Evolutionary conservation across 1,140 invertebrate genomes (phyloP).

Genomic region (Drosophila mauritiana): DNA sequence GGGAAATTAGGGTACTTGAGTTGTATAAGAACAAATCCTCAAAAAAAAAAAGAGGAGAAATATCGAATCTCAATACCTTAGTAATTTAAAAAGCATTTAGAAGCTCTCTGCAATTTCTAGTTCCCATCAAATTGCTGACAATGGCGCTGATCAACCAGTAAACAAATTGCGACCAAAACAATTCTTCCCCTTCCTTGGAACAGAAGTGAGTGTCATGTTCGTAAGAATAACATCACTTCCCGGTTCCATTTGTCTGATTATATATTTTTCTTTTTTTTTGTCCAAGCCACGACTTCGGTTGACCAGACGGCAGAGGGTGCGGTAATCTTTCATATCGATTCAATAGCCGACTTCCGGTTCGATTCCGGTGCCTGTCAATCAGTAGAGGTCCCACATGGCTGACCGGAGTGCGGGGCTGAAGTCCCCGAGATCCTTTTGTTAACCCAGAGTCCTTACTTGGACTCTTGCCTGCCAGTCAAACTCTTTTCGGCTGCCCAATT

Average conservation of each 20-base stretch:
- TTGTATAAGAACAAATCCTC: background rate
- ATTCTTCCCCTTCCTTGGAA: background rate
- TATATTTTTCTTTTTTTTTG: conserved; percentile 2
- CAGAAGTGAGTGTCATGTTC: conserved; percentile 8
- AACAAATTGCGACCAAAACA: conserved; percentile 7
- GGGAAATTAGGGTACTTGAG: background rate
- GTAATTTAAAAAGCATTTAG: background rate
- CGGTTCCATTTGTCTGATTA: conserved; percentile 27
- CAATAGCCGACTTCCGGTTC: conserved; percentile 40
- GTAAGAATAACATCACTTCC: background rate
- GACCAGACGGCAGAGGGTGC: conserved; percentile 1
- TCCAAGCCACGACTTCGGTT: conserved; percentile 19
- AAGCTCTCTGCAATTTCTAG: background rate
- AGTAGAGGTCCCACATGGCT: conserved; percentile 34
- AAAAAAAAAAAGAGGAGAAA: background rate
- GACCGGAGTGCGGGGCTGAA: conserved; percentile 1
- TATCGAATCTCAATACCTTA: background rate
- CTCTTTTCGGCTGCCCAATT: conserved; percentile 44
- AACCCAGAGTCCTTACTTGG: conserved; percentile 6
- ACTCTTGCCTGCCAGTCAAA: conserved; percentile 43
- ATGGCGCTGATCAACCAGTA: background rate
- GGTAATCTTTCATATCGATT: conserved; percentile 29
- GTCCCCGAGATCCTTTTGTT: background rate
- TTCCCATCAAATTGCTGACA: background rate
- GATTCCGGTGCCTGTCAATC: conserved; percentile 42